Conservation (phyloP, 2,797 vertebrate genomes). For the Catamblyrhynchus diadema region DNA sequence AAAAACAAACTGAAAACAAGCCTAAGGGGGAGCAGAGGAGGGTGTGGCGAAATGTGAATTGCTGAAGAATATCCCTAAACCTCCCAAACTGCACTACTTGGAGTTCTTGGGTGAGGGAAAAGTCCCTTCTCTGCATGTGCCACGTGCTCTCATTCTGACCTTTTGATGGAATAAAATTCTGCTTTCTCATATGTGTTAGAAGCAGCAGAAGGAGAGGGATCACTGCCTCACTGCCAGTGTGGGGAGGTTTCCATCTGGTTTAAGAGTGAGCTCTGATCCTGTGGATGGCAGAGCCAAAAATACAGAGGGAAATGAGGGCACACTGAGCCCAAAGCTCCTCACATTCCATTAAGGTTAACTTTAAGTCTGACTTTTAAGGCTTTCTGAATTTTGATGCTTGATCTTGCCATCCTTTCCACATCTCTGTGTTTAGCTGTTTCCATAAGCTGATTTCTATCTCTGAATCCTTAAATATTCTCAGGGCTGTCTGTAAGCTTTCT, state of each 20-base stretch:
- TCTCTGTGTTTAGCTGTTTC: not conserved
- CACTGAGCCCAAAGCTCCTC: not conserved
- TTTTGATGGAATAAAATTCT: not conserved
- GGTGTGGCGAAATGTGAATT: not conserved
- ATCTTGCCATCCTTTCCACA: not conserved
- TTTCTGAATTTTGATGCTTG: not conserved
- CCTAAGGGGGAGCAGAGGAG: not conserved
- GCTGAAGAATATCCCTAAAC: not conserved
- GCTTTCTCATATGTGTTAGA: not conserved
- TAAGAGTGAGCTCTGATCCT: not conserved
- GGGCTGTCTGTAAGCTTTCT: not conserved
- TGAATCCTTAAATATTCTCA: not conserved
- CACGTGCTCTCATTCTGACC: not conserved
- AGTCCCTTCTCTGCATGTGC: not conserved
- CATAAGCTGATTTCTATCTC: fast-evolving
- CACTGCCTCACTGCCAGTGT: not conserved
- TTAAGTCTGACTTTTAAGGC: not conserved
- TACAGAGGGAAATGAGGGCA: not conserved
- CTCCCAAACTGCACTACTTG: not conserved
- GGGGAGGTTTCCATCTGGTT: not conserved
- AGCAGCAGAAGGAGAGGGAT: not conserved
- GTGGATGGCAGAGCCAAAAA: not conserved
- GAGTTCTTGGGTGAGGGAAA: not conserved
- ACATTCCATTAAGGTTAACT: not conserved
- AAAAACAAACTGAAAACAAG: not conserved